phyloP scores from a whole-genome alignment of 2,888 invertebrate genomes.

The Drosophila niveifrons region DNA sequence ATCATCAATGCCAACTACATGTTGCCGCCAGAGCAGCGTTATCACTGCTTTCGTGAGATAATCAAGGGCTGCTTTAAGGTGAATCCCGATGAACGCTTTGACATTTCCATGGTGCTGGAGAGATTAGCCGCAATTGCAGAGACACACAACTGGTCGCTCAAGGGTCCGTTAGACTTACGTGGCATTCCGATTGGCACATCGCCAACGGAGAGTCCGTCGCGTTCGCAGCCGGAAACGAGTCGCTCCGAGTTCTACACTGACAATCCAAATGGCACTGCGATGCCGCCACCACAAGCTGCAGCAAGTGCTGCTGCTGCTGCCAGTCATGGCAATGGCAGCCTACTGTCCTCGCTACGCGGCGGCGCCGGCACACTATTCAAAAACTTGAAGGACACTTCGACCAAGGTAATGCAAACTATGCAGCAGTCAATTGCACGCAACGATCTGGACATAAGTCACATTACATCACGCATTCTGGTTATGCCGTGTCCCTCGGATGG shows the following conservation, averaged over 20 bases:
- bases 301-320: slow-evolving; percentile 46
- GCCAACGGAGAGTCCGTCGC: slow-evolving; percentile 66
- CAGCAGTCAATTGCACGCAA: slow-evolving; percentile 95
- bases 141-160: slow-evolving; percentile 92
- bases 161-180: slow-evolving; percentile 88
- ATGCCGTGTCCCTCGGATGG: slow-evolving; percentile 99
- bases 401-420: slow-evolving; percentile 98
- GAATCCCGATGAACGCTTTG: slow-evolving; percentile 93
- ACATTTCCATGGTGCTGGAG: slow-evolving; percentile 92
- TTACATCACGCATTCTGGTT: slow-evolving; percentile 95
- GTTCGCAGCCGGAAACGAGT: slow-evolving; percentile 50
- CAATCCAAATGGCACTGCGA: slow-evolving; percentile 38
- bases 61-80: slow-evolving; percentile 94
- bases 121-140: slow-evolving; percentile 95
- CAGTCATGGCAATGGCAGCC: slow-evolving; percentile 86
- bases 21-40: slow-evolving; percentile 92
- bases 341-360: slow-evolving; percentile 95
- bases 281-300: slow-evolving; percentile 49
- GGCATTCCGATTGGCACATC: slow-evolving; percentile 83
- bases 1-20: slow-evolving; percentile 98
- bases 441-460: slow-evolving; percentile 96
- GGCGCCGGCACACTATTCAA: slow-evolving; percentile 97
- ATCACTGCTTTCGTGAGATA: slow-evolving; percentile 94
- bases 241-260: slow-evolving; percentile 79
- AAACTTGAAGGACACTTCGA: slow-evolving; percentile 97